Conservation (phyloP, 2,113 vertebrate genomes). For the Crotalus horridus region DNA sequence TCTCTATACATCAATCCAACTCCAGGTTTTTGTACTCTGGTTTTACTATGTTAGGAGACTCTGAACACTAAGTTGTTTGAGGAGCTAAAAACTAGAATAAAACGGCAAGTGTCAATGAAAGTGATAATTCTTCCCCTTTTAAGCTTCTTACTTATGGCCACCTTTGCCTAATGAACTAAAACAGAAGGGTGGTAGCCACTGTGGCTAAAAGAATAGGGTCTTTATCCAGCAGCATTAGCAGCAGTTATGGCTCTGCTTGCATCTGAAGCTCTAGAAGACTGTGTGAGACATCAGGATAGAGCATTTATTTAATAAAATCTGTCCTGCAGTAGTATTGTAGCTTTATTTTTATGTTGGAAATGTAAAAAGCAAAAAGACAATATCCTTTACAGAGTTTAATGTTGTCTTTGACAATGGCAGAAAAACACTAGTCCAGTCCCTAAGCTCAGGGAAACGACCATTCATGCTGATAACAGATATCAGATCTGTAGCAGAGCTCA, state of each 20-base stretch:
- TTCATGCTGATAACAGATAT: not conserved
- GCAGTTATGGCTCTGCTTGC: not conserved
- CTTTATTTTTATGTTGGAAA: not conserved
- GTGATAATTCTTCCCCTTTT: not conserved
- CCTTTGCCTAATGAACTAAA: not conserved
- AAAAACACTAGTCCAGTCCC: not conserved
- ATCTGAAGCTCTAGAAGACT: not conserved
- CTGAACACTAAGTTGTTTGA: not conserved
- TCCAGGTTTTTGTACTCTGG: not conserved
- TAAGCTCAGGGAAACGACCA: not conserved
- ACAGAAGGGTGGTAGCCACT: not conserved
- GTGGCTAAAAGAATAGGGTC: not conserved
- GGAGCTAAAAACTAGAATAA: not conserved
- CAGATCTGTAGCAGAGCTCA: not conserved
- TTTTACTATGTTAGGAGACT: not conserved
- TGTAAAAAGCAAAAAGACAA: not conserved
- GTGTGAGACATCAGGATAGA: not conserved
- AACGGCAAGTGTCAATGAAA: not conserved
- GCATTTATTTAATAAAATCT: not conserved
- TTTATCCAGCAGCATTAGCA: not conserved
- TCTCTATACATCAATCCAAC: not conserved
- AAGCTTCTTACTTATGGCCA: not conserved
- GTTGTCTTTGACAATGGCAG: not conserved
- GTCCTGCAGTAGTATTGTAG: not conserved
- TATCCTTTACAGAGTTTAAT: not conserved